Evolutionary conservation across 1,140 invertebrate species (phyloP), one percentile per base, ranked within the genome.

Genomic region (Agrypnia vestita): DNA sequence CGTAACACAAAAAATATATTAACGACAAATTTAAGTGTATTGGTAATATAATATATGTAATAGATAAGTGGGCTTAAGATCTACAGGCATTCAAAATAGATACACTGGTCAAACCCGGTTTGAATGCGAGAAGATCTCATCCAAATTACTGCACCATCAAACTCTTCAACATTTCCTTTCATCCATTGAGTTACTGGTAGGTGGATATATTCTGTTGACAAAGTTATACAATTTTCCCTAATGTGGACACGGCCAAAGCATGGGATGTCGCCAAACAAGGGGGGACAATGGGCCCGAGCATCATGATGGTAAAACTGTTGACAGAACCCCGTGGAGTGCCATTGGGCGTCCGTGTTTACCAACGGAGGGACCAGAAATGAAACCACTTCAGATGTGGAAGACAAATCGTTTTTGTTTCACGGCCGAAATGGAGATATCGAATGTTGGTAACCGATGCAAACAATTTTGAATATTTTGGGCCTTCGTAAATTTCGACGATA

Each of bases 291-390:
- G 25, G 25, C 9, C 17, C 21, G 55, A 12, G 21, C 55, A 59
- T 59, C 21, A 43, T n/a, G 62, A 44, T 67, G 62, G 43, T 62
- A 67, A 67, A 67, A 67, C 43, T 67, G 62, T 67, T 67, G 21
- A 67, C 62, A 46, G n/a, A 67, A 13, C 17, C 17, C 43, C 35
- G 6, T 12, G 11, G 61, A 67, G 35, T 67, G 15, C 15, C 62
- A 67, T 67, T 13, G 17, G 7, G 53, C 19, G 25, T 19, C 61
- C 19, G 13, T 67, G 62, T 25, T 67, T 59, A 12, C 17, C 21
- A 21, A 59, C 25, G 55, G 15, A 15, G 15, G 17, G 7, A 67
- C 62, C 62, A 44, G 43, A 67, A 67, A 17, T 67, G 62, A 67
- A 67, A 67, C 62, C 62, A 46, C 62, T 67, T 67, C 43, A 67